A percentile compares a stretch with the other conserved stretches of the same genome.
phyloP scores from a whole-genome alignment of 2,113 vertebrate species.

The Zosterops hypoxanthus region DNA sequence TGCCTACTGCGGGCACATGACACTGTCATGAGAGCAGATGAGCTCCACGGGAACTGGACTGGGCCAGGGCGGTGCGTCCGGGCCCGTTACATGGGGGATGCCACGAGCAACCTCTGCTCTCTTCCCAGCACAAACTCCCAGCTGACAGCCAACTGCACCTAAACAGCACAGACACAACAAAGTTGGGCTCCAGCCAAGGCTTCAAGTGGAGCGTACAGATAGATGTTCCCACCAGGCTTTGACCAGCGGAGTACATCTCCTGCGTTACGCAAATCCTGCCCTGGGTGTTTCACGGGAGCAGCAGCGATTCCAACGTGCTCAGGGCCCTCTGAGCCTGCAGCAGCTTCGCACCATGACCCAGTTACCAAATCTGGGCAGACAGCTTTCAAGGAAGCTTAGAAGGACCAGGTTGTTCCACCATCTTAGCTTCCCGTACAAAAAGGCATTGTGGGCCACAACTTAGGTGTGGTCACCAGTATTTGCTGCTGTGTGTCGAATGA shows the following conservation, averaged over 20 bases:
- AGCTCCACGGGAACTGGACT: background rate
- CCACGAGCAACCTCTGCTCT: background rate
- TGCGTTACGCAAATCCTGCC: constrained; percentile 8
- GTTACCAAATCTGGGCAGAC: constrained; percentile 29
- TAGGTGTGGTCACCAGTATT: background rate
- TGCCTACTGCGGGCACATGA: background rate
- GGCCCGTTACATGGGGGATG: background rate
- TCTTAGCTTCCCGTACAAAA: constrained; percentile 21
- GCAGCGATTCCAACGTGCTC: background rate
- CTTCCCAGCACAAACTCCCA: background rate
- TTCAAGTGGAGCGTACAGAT: background rate
- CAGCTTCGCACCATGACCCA: background rate
- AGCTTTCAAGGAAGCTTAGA: constrained; percentile 41
- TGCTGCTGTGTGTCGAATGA: background rate
- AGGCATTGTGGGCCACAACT: background rate
- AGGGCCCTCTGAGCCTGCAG: background rate
- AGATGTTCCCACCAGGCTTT: constrained; percentile 24
- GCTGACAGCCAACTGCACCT: background rate
- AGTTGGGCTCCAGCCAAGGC: background rate
- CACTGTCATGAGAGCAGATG: background rate
- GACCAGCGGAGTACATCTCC: constrained; percentile 41
- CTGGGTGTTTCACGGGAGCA: background rate
- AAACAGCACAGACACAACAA: background rate
- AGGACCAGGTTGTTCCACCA: constrained; percentile 28
- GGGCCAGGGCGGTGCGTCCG: rapidly evolving